These are phyloP conservation scores for Trachelus tabidus DNA, from an alignment of 2,888 invertebrate species.

Conservation along the genomic window DNA sequence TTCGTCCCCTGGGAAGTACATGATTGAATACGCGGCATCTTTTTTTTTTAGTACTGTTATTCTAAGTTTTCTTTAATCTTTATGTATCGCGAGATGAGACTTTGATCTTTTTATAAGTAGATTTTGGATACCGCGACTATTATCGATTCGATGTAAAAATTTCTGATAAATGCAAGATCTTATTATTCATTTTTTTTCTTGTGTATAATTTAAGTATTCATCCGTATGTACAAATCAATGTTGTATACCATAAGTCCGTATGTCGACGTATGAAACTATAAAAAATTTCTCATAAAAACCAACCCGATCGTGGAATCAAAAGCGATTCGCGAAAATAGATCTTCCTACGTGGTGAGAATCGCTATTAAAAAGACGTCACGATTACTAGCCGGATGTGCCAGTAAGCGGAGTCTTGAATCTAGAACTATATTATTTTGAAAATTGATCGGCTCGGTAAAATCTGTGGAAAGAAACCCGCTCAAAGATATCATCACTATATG, in stretches of 20 bases:
- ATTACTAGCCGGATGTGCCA: not conserved
- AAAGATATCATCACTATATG: not conserved
- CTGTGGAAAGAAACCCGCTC: not conserved
- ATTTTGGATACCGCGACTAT: not conserved
- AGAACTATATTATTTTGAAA: conserved; percentile 3
- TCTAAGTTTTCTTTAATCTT: not conserved
- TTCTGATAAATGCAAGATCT: not conserved
- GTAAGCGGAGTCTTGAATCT: not conserved
- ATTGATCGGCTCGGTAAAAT: not conserved
- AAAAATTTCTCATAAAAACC: conserved; percentile 18
- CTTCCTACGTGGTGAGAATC: not conserved
- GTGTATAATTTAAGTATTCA: not conserved
- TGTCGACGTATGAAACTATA: conserved; percentile 12
- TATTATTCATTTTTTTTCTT: not conserved
- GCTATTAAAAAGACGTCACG: not conserved
- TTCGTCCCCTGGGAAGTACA: not conserved
- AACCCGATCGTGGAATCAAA: not conserved
- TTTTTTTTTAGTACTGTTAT: not conserved
- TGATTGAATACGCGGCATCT: not conserved
- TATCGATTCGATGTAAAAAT: not conserved
- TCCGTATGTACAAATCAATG: not conserved
- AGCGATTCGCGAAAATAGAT: not conserved
- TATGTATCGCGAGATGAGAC: not conserved
- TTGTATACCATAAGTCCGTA: not conserved
- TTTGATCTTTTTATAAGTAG: not conserved